Conservation (phyloP, 1,140 invertebrate species). For the Octopus sinensis region DNA sequence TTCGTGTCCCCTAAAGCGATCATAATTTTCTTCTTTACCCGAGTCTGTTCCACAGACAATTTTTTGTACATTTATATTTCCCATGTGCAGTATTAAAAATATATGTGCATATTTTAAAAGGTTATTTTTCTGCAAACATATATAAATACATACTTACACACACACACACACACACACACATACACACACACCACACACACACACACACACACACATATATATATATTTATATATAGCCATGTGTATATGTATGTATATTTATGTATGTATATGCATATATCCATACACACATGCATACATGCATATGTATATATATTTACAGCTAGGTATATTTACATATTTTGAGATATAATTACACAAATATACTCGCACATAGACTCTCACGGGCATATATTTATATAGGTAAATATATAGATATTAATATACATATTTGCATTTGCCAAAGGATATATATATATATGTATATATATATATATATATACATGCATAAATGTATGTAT, state of each 20-base stretch:
- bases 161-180: neutral
- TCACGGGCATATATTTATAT: too few relatives aligned
- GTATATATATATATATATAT: too few relatives aligned
- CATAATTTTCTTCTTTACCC: too few relatives aligned
- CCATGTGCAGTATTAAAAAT: neutral
- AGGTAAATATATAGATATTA: too few relatives aligned
- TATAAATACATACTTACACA: neutral
- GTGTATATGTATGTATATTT: neutral
- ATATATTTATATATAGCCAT: too few relatives aligned
- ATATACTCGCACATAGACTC: neutral
- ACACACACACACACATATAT: neutral
- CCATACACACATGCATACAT: neutral
- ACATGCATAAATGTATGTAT: too few relatives aligned
- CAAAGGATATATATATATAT: too few relatives aligned
- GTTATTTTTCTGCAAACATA: neutral
- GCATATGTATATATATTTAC: conserved; percentile 1
- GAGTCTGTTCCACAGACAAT: neutral
- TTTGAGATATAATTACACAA: neutral
- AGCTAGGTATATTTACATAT: neutral
- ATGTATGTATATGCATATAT: neutral
- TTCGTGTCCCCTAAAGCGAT: too few relatives aligned
- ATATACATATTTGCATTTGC: too few relatives aligned
- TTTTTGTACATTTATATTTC: neutral
- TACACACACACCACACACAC: neutral
- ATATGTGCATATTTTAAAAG: neutral